Base-by-base conservation (phyloP, 2,797 vertebrate species). In the Agapornis canus region DNA sequence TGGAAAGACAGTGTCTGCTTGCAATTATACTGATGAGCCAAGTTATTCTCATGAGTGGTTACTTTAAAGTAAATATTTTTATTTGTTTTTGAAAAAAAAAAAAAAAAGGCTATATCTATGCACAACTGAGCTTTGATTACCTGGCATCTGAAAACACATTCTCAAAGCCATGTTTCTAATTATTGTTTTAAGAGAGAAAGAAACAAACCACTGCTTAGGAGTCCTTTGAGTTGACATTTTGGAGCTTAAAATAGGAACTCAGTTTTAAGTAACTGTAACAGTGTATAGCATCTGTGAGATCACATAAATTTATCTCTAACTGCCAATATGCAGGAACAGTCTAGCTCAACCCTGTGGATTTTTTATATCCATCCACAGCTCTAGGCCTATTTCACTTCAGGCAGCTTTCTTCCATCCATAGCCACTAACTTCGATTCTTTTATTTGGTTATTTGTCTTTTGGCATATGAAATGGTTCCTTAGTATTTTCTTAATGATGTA, bases 11-110 rank as follows among this genome's bases (percentile, higher is more conserved):
- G 52, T 89, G 75, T 77, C 91, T 97, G 70, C 81, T 89, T 87
- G 86, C 94, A 98, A 97, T 98, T 97, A 96, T 27, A 70, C 59
- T 95, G 91, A 96, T 97, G 78, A 98, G 92, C 70, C 96, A 75
- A 94, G 82, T 86, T 88, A 92, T 86, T 89, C 91, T 97, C 82
- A 94, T 84, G 87, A 97, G 89, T 95, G 92, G 80, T 70, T 85
- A 96, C 91, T 97, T 97, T 95, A 96, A 96, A 96, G 94, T 65
- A 97, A 97, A 97, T 97, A 94, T 97, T 97, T 96, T 96, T 76
- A 91, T 95, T 96, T 17, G 2, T 76, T 91, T 68, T 77, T 82
- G 29, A 14, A 15, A 85, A 5, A 40, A 3, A 9, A 11, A 2
- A 2, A 56, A 32, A 45, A 48, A 49, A 76, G 20, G 0, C 13